Base-by-base conservation (phyloP, 1,140 invertebrate genomes). In the Leguminivora glycinivorella region DNA sequence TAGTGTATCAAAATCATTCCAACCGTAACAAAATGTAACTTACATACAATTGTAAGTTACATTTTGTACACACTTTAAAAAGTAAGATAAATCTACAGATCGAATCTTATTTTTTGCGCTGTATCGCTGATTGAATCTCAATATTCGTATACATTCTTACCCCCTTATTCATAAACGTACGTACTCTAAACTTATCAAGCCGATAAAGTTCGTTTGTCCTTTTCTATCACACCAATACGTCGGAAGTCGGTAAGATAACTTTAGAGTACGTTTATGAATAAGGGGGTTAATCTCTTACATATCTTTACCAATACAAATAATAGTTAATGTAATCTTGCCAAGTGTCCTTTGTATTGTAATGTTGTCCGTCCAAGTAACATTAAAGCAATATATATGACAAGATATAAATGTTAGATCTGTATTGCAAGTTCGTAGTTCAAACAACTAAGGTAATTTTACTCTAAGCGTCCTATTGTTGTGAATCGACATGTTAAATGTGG, bases 321-420 rank as follows among this genome's bases (percentile, higher is more conserved):
- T 34, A 12, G 3, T 38, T 38, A 52, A 52, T 63, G 22, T 52
- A 52, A 7, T 34, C 58, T 63, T 63, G 58, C 58, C 58, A 63
- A 63, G 14, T 63, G 58, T 63, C 17, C 17, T 19, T 22, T 52
- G 26, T 63, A 63, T 22, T 52, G 26, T 63, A 63, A 63, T 17
- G 25, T 58, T 63, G 58, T 63, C 58, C 58, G 58, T 63, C 58
- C 58, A 63, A 24, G 25, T 63, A 29, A 63, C 25, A 63, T 58
- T 25, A 26, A 14, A 58, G 24, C n/a, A 58, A 29, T 25, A 43
- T 12, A 12, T 43, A 52, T 22, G 47, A 52, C 47, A 52, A 52
- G 19, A 52, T 52, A 10, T 29, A 63, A 63, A n/a, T 29, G 9
- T 63, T 63, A 19, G 29, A 63, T 63, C 29, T 63, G 58, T 29